Percentiles rank a stretch among this genome's conserved stretches.
These are phyloP conservation scores for Fragum fragum DNA, from an alignment of 2,888 invertebrate genomes.

Conservation along the genomic window DNA sequence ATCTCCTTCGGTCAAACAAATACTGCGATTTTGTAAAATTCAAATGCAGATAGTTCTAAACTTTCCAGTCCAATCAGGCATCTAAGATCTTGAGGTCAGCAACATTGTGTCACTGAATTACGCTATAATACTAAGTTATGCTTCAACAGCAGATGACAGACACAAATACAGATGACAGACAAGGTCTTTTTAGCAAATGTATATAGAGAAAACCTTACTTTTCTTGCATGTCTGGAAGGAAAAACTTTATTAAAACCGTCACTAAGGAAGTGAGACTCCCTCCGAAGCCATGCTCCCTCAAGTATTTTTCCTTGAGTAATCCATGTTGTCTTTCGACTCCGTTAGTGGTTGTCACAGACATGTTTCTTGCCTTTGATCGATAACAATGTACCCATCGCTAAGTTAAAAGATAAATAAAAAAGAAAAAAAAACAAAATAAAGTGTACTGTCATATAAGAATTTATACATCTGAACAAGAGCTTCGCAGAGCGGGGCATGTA, in stretches of 20 bases:
- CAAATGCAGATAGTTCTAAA: too few relatives aligned
- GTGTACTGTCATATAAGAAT: too few relatives aligned
- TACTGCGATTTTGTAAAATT: too few relatives aligned
- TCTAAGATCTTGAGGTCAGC: too few relatives aligned
- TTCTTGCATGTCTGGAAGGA: constrained; percentile 33
- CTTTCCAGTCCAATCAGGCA: too few relatives aligned
- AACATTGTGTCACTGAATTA: constrained; percentile 10
- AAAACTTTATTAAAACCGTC: constrained; percentile 32
- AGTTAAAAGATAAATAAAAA: not conserved
- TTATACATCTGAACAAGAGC: too few relatives aligned
- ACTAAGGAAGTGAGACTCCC: constrained; percentile 36
- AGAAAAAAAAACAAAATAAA: too few relatives aligned
- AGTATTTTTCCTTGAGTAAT: constrained; percentile 33
- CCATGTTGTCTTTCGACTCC: constrained; percentile 32
- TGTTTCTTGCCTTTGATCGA: not conserved
- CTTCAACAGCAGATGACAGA: constrained; percentile 31
- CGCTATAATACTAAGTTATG: constrained; percentile 32
- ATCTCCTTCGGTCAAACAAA: too few relatives aligned
- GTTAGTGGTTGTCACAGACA: constrained; percentile 29
- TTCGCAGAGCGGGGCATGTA: too few relatives aligned
- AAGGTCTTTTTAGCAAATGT: not conserved
- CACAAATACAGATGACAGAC: constrained; percentile 43
- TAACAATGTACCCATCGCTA: constrained; percentile 37
- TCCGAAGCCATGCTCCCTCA: constrained; percentile 34
- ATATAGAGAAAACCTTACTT: constrained; percentile 16